phyloP scores from a whole-genome alignment of 1,140 invertebrate genomes.

The Sycophila sp. region DNA sequence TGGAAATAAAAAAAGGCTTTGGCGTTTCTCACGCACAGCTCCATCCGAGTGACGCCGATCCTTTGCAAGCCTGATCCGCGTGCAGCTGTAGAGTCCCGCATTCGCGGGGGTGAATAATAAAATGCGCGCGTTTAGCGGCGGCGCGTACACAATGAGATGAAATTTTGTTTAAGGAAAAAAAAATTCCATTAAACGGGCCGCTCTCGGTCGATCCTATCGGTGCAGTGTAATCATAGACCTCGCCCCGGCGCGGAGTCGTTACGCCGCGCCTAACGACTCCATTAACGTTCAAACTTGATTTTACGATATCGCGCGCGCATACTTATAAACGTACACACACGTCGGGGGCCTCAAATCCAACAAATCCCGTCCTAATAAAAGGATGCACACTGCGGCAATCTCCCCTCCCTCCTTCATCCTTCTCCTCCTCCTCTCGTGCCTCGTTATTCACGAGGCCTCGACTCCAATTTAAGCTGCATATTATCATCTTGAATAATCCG shows the following conservation, averaged over 20 bases:
- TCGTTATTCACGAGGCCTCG: neutral
- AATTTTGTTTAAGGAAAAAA: slow-evolving; percentile 1
- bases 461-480: slow-evolving; percentile 27
- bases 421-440: neutral
- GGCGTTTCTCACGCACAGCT: no score
- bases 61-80: no score
- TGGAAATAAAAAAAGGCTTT: no score
- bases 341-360: slow-evolving; percentile 23
- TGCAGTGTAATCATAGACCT: slow-evolving; percentile 18
- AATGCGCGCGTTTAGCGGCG: no score
- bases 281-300: slow-evolving; percentile 32
- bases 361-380: slow-evolving; percentile 19
- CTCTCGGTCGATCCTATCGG: neutral
- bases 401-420: neutral
- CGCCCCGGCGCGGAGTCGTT: neutral
- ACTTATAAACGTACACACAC: no score
- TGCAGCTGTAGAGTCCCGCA: no score
- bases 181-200: neutral
- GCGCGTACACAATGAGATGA: slow-evolving; percentile 3
- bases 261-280: slow-evolving; percentile 24
- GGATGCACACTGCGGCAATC: neutral
- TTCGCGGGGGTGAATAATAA: no score
- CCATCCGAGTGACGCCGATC: no score
- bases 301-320: neutral
- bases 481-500: slow-evolving; percentile 33